Evolutionary conservation across 2,113 vertebrate genomes (phyloP).

Genomic region (Empidonax traillii): DNA sequence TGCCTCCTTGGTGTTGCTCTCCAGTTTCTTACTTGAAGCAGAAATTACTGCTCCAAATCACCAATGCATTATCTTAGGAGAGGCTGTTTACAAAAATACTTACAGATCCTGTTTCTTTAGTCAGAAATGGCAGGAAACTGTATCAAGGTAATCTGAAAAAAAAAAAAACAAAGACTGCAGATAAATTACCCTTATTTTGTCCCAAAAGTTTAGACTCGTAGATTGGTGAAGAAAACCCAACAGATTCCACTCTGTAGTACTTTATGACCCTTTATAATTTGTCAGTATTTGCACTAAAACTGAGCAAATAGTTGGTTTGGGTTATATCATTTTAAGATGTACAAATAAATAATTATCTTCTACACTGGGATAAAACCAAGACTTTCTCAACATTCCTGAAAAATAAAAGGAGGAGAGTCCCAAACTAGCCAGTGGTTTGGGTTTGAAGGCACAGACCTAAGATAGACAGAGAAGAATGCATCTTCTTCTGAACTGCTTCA

Average conservation of each 20-base stretch:
- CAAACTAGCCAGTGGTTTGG: background rate
- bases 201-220: background rate
- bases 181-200: background rate
- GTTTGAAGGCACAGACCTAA: background rate
- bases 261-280: background rate
- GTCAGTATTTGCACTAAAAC: background rate
- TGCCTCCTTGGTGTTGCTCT: background rate
- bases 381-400: background rate
- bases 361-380: background rate
- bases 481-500: background rate
- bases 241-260: background rate
- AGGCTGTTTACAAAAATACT: background rate
- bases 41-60: background rate
- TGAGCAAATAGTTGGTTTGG: background rate
- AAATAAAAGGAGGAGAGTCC: background rate
- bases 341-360: background rate
- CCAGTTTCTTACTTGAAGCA: background rate
- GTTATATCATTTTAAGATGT: background rate
- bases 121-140: background rate
- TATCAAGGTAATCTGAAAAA: background rate
- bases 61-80: background rate
- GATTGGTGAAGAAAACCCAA: background rate
- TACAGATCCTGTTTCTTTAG: background rate
- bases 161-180: background rate
- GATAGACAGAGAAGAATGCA: background rate